These are phyloP conservation scores for Crocallis elinguaria DNA, from an alignment of 2,888 invertebrate species.

Conservation along the genomic window DNA sequence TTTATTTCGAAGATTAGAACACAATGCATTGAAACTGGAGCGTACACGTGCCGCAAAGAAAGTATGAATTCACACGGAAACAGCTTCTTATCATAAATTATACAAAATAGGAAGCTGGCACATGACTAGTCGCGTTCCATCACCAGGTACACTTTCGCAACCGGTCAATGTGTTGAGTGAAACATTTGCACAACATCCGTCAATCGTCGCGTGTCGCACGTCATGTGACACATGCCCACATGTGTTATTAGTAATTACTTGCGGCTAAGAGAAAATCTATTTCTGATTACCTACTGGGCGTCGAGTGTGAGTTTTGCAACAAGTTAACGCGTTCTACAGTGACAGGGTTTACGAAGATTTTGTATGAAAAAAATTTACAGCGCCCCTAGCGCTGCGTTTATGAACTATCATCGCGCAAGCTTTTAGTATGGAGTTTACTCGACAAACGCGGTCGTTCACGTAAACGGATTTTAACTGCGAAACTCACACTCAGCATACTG, in stretches of 20 bases:
- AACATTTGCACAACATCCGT: conserved; percentile 35
- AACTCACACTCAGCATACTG: too few relatives aligned
- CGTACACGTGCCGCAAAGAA: conserved; percentile 11
- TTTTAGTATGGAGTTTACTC: too few relatives aligned
- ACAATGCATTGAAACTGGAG: too few relatives aligned
- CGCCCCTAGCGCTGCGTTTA: too few relatives aligned
- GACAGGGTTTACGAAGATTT: too few relatives aligned
- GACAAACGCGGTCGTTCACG: too few relatives aligned
- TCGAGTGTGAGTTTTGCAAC: too few relatives aligned
- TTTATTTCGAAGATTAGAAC: too few relatives aligned
- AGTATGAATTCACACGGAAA: conserved; percentile 12
- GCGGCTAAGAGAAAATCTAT: conserved; percentile 18
- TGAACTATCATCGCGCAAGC: too few relatives aligned
- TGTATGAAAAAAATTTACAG: too few relatives aligned
- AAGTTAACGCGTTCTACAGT: too few relatives aligned
- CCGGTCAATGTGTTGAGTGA: conserved; percentile 2
- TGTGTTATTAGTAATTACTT: conserved; percentile 19
- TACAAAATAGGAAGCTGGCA: conserved; percentile 21
- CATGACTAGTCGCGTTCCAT: conserved; percentile 12
- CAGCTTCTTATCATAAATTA: conserved; percentile 27
- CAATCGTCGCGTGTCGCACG: conserved; percentile 29
- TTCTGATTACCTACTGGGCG: conserved; percentile 22
- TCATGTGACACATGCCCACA: conserved; percentile 29
- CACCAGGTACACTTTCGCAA: conserved; percentile 31
- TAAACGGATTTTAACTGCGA: too few relatives aligned